phyloP scores from a whole-genome alignment of 2,888 invertebrate species.

The Meteorus colon region DNA sequence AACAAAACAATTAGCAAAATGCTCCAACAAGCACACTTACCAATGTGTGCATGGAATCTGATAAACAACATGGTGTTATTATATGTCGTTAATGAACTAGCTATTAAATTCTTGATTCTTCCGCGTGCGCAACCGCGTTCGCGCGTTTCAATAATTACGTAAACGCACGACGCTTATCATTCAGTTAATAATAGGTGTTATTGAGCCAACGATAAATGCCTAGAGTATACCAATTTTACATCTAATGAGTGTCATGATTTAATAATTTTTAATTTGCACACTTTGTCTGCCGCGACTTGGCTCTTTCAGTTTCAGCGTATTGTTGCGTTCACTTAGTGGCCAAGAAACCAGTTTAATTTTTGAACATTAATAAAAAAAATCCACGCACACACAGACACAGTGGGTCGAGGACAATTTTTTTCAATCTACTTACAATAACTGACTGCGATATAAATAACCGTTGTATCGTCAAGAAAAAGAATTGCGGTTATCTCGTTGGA shows the following conservation, averaged over 20 bases:
- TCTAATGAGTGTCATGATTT: neutral
- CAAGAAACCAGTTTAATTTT: conserved; percentile 20
- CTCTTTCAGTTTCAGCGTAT: neutral
- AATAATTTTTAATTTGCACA: neutral
- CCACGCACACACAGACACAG: conserved; percentile 21
- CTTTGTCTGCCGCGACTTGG: neutral
- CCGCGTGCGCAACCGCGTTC: conserved; percentile 23
- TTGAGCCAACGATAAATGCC: conserved; percentile 34
- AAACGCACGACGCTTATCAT: conserved; percentile 47
- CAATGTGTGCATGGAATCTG: conserved; percentile 56
- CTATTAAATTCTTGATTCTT: conserved; percentile 9
- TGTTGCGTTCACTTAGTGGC: neutral
- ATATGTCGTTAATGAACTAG: neutral
- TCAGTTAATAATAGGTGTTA: conserved; percentile 47
- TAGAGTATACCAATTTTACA: neutral
- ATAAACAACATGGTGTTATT: conserved; percentile 54
- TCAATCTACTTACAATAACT: neutral
- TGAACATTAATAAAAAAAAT: neutral
- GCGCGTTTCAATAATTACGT: conserved; percentile 45
- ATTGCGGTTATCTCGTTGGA: conserved; percentile 19
- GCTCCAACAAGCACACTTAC: conserved; percentile 50
- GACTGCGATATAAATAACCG: neutral
- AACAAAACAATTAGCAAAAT: conserved; percentile 7
- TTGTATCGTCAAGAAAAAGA: conserved; percentile 15
- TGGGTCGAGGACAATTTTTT: conserved; percentile 28